phyloP scores from a whole-genome alignment of 2,113 vertebrate genomes.

The Vombatus ursinus region DNA sequence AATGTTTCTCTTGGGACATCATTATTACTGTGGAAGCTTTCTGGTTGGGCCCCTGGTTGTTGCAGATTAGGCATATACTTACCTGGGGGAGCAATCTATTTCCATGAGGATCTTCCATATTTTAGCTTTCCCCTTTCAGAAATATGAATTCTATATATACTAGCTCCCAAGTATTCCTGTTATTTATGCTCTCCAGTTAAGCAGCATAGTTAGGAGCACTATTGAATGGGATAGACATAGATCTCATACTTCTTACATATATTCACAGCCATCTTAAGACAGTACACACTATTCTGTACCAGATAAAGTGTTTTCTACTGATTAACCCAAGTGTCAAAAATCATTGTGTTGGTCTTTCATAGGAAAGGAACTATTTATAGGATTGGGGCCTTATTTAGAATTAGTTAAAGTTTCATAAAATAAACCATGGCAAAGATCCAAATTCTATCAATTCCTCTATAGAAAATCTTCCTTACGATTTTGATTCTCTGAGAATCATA shows the following conservation, averaged over 20 bases:
- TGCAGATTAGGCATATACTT: not conserved
- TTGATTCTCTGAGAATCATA: not conserved
- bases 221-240: not conserved
- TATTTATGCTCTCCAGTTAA: not conserved
- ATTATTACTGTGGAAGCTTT: not conserved
- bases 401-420: not conserved
- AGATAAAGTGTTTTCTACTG: not conserved
- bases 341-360: not conserved
- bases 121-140: not conserved
- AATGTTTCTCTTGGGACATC: not conserved
- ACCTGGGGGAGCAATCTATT: too few species aligned
- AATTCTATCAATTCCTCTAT: not conserved
- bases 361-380: not conserved
- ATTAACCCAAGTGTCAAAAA: not conserved
- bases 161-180: not conserved
- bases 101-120: too few species aligned
- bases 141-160: not conserved
- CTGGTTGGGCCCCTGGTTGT: not conserved
- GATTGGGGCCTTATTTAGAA: not conserved
- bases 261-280: not conserved
- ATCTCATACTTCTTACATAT: not conserved
- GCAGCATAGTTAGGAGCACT: not conserved
- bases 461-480: not conserved
- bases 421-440: not conserved
- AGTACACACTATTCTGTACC: not conserved